Evolutionary conservation across 2,888 invertebrate genomes (phyloP).

Genomic region (Troilus luridus): DNA sequence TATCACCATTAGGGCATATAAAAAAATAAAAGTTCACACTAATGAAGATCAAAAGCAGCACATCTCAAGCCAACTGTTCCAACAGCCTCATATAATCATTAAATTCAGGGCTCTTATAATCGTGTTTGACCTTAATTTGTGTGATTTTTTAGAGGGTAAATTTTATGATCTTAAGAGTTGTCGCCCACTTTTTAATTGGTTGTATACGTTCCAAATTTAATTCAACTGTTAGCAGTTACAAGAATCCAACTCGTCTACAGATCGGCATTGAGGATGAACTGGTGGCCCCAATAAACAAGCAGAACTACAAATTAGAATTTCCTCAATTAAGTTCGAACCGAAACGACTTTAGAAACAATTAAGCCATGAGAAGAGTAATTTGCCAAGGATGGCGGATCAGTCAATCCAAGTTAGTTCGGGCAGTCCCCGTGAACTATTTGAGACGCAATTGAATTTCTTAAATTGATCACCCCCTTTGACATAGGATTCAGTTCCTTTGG

Average conservation of each 20-base stretch:
- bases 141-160: no score
- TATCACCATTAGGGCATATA: no score
- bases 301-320: slow-evolving; percentile 31
- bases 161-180: no score
- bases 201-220: no score
- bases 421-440: neutral
- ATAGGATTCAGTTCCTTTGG: neutral
- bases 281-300: neutral
- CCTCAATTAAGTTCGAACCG: slow-evolving; percentile 10
- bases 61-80: no score
- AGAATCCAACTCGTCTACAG: neutral
- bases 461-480: neutral
- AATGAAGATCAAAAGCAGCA: no score
- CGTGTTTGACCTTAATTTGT: no score
- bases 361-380: neutral
- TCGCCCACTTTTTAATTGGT: no score
- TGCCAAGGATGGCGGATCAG: neutral
- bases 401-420: slow-evolving; percentile 4
- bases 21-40: no score
- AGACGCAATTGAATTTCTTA: neutral
- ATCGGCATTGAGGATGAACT: neutral
- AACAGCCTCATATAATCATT: no score
- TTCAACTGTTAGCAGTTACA: no score
- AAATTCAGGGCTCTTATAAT: no score
- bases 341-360: slow-evolving; percentile 26